Base-by-base conservation (phyloP, 2,797 vertebrate species). In the Ptychobarbus kaznakovi region DNA sequence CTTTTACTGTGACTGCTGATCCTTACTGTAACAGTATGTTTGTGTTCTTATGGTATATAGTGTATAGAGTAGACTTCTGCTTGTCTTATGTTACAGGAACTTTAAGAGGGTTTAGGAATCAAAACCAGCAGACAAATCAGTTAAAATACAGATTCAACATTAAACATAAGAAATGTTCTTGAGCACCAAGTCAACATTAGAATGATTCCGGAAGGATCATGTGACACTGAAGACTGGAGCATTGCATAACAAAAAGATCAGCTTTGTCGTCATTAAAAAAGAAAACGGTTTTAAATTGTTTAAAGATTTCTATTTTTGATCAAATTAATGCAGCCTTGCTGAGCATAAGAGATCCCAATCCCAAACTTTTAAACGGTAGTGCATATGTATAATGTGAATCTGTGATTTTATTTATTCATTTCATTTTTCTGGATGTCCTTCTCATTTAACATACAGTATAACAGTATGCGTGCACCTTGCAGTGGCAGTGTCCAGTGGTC, bases 401-500 rank as follows among this genome's bases (percentile, higher is more conserved):
- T 77, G 61, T 76, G 81, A 83, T 73, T 58, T 20, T 78, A 68
- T 40, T 3, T 51, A 40, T n/a, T 38, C 11, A 22, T 42, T 22
- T 69, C 49, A 13, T 10, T 18, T 25, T 61, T 40, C 61, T 38
- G 40, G 35, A 58, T n/a, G 56, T n/a, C 56, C 22, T 58, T 11
- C 56, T 58, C 22, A 58, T 58, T 58, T 58, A 58, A 58, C 11
- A 61, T 11, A n/a, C 10, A 61, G 56, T 61, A 25, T 61, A 28
- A 18, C 6, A 49, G 18, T 66, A 66, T 63, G 70, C 69, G 56
- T 79, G 80, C 70, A 99, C 98, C 97, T 99, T 99, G 96, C 98
- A 99, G 90, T 96, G 96, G 92, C 98, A 99, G 86, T 96, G 96
- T 80, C 98, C 98, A 0, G 92, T 96, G 83, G 97, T 99, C 94